These are phyloP conservation scores for Cotesia congregata DNA, from an alignment of 2,888 invertebrate genomes.

Conservation along the genomic window DNA sequence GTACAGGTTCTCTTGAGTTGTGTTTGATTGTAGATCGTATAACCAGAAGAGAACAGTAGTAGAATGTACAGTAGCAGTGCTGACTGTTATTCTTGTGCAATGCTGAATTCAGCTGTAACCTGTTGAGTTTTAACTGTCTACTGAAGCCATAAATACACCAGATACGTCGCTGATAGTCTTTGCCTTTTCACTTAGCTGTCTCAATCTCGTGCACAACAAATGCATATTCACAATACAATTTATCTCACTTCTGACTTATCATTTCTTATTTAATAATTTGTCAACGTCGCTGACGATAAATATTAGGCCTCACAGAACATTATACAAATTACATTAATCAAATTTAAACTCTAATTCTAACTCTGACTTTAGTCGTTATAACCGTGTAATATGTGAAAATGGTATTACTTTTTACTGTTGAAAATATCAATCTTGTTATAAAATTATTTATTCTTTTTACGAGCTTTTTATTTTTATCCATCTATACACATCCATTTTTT, in stretches of 20 bases:
- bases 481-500: too few species aligned
- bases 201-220: background rate
- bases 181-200: background rate
- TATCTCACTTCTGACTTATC: background rate
- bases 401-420: too few species aligned
- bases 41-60: too few species aligned
- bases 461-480: too few species aligned
- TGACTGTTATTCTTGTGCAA: background rate
- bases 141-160: slow-evolving; percentile 43
- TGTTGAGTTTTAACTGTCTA: slow-evolving; percentile 48
- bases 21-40: background rate
- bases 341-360: too few species aligned
- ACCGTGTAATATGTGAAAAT: too few species aligned
- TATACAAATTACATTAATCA: too few species aligned
- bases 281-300: background rate
- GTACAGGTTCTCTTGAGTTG: background rate
- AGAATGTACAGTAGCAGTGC: background rate
- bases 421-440: too few species aligned
- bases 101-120: slow-evolving; percentile 36
- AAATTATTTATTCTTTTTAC: too few species aligned
- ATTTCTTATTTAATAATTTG: background rate
- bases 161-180: slow-evolving; percentile 43
- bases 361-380: too few species aligned
- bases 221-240: background rate
- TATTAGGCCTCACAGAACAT: background rate